Evolutionary conservation across 2,113 vertebrate species (phyloP).

Genomic region (Salvator merianae): DNA sequence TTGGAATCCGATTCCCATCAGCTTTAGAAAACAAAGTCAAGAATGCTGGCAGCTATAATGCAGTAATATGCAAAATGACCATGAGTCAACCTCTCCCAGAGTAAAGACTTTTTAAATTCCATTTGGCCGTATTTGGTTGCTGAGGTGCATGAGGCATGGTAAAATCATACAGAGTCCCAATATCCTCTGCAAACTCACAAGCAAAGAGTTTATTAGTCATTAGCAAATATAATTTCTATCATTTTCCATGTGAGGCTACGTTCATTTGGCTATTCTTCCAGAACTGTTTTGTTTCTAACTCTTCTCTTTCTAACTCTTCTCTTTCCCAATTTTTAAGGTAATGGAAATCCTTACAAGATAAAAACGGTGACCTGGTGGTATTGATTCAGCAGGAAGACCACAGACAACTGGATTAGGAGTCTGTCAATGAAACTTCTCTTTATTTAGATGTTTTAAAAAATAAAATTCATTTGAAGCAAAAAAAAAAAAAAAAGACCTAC

Average conservation of each 20-base stretch:
- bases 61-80: too few species aligned
- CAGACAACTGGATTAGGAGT: conserved; percentile 7
- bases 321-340: neutral
- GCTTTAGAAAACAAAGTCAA: too few species aligned
- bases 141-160: neutral
- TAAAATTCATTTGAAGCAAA: neutral
- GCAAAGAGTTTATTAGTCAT: neutral
- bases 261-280: neutral
- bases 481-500: neutral
- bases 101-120: too few species aligned
- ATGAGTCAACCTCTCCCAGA: too few species aligned
- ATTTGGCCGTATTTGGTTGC: neutral
- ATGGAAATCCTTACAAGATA: conserved; percentile 28
- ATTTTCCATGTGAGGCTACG: neutral
- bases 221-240: neutral
- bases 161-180: neutral
- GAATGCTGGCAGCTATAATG: too few species aligned
- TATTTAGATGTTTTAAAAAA: neutral
- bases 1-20: too few species aligned
- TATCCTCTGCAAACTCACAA: too few species aligned
- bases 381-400: conserved; percentile 24
- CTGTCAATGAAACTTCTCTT: neutral
- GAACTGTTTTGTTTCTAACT: neutral
- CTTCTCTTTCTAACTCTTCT: neutral
- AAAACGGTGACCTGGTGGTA: neutral